Evolutionary conservation across 1,140 invertebrate species (phyloP), one percentile per base, ranked within the genome.

Genomic region (Oreohelix idahoensis): DNA sequence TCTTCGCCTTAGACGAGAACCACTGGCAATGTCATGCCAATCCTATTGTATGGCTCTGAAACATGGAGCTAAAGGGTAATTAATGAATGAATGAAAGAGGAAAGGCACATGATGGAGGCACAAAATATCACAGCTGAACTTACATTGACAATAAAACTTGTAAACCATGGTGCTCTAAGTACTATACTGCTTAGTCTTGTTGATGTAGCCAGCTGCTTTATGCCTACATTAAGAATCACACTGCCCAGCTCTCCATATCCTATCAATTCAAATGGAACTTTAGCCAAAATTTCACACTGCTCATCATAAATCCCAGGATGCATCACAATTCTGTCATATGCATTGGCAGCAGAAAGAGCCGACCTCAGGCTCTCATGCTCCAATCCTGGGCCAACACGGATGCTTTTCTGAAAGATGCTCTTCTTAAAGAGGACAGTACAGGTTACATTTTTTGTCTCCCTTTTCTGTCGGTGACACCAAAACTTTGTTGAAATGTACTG

Each of bases 281-380:
- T 91, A 26, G 88, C 86, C 5, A 87, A 87, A 86, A 90, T 90
- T 83, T 91, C 90, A 86, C 90, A 88, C 82, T 90, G 89, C 76
- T 91, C 90, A 79, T 91, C 90, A 83, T 91, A 91, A 58, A 91
- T 90, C 29, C 90, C 90, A 45, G 90, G 89, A 63, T 89, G 86
- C 17, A 91, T 86, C 23, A 88, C 79, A 73, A 91, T 90, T 79
- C 87, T 86, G 77, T 91, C 90, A 73, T 90, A 91, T 35, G 87
- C 88, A 84, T 86, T 87, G 23, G 89, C 89, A 13, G 89, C 87
- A 29, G 86, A 84, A 2, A 91, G 76, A 26, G 89, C 90, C 84
- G 86, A 86, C 80, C 88, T 89, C 36, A 91, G 79, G 11, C 87
- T 87, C n/a, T 88, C 85, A 83, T 88, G 86, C 73, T 89, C 87